phyloP scores from a whole-genome alignment of 2,113 vertebrate genomes.

The Leptosomus discolor region DNA sequence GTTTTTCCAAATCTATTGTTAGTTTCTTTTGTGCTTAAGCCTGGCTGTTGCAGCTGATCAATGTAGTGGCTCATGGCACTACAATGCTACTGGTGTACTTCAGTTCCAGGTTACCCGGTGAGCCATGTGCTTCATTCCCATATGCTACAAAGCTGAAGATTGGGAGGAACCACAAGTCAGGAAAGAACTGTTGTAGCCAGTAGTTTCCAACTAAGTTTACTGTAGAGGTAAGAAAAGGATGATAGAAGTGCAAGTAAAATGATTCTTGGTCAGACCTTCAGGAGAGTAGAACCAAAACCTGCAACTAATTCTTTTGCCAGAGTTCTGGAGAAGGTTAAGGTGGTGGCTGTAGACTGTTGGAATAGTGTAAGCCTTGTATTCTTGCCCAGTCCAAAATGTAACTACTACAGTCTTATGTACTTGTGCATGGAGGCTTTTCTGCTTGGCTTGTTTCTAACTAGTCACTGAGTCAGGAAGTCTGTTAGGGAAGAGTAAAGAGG shows the following conservation, averaged over 20 bases:
- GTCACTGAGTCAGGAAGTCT: not conserved
- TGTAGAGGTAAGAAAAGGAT: not conserved
- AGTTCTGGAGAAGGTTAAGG: not conserved
- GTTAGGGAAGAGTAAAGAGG: not conserved
- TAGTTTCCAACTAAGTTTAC: not conserved
- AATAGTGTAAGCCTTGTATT: not conserved
- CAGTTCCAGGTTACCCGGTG: too few species aligned
- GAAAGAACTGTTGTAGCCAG: not conserved
- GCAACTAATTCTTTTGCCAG: not conserved
- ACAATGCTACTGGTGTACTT: fast-evolving
- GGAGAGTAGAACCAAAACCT: not conserved
- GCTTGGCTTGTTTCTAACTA: not conserved
- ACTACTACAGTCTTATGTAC: fast-evolving
- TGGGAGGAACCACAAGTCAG: not conserved
- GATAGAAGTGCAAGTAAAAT: not conserved
- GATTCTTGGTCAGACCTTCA: fast-evolving
- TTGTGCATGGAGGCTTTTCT: not conserved
- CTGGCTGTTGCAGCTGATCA: not conserved
- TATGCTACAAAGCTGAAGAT: not conserved
- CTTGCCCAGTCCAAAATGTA: not conserved
- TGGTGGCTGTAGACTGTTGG: not conserved
- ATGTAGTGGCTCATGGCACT: not conserved
- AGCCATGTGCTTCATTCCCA: fast-evolving
- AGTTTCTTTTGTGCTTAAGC: not conserved
- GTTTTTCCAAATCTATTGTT: not conserved